Evolutionary conservation across 2,113 vertebrate genomes (phyloP), one percentile per base, ranked within the genome.

Genomic region (Sciurus niger): DNA sequence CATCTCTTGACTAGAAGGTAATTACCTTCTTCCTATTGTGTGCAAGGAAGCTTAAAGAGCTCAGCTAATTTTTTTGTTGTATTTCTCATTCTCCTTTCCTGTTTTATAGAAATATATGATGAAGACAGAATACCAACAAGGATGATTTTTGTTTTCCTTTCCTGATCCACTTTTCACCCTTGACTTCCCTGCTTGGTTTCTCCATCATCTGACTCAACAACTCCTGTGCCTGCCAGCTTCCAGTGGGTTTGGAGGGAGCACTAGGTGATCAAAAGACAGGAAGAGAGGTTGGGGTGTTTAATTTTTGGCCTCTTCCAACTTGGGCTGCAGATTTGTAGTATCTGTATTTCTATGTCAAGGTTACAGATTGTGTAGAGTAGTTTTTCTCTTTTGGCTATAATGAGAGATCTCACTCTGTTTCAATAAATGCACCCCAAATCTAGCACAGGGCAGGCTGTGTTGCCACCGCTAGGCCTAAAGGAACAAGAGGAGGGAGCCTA

Each of bases 31-130:
- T 32, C 37, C 24, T 11, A 4, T 67, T 60, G 8, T n/a, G 25
- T 88, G 34, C 5, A 72, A 30, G 24, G 76, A 92, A 84, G 12
- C 13, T 63, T 90, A 46, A 73, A 73, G 92, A 78, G n/a, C 13
- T 5, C 48, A 77, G 37, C 18, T 48, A 7, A 1, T 34, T 90
- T 78, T 78, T 30, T 60, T 85, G 25, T 46, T 18, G 30, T 22
- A 25, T 28, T 28, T 51, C 14, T 34, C 11, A 51, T 63, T 76
- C 8, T 63, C 86, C 22, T 30, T 48, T 4, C 0, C n/a, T 18
- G 10, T 60, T 77, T 95, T 55, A 91, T 43, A 87, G 40, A 95
- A 68, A 88, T 73, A 53, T 20, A 12, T 17, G 73, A 48, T 82
- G 48, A 90, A 91, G 74, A 82, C 17, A 72, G 32, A 70, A 65